phyloP scores from a whole-genome alignment of 2,797 vertebrate genomes.

The Danio kyathit region DNA sequence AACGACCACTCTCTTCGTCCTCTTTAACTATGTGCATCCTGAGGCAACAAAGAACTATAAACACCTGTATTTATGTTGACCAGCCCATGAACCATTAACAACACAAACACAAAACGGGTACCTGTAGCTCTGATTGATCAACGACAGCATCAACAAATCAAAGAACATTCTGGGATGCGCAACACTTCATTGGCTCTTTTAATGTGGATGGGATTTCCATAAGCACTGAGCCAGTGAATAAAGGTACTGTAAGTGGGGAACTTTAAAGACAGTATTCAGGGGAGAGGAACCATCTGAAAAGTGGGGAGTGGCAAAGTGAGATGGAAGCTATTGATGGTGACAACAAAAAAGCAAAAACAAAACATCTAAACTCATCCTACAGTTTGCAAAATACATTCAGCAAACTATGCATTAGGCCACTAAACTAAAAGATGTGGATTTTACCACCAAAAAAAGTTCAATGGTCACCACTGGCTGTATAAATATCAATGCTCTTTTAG shows the following conservation, averaged over 20 bases:
- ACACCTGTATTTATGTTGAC: constrained; percentile 3
- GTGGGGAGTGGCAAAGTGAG: neutral
- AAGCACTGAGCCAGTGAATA: neutral
- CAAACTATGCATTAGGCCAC: too few relatives aligned
- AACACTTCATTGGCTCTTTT: constrained; percentile 30
- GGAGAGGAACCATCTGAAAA: neutral
- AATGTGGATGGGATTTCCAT: neutral
- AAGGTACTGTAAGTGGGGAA: neutral
- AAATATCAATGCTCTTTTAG: neutral
- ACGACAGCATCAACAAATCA: neutral
- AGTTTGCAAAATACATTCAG: neutral
- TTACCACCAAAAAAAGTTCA: too few relatives aligned
- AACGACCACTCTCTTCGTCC: neutral
- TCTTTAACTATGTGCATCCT: neutral
- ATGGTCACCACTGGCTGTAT: neutral
- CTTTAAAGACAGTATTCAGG: neutral
- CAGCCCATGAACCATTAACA: constrained; percentile 23
- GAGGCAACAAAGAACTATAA: constrained; percentile 14
- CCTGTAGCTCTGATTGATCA: neutral
- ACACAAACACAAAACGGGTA: neutral
- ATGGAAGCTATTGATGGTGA: neutral
- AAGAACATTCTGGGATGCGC: neutral
- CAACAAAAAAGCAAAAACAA: neutral
- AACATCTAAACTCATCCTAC: neutral
- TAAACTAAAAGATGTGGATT: too few relatives aligned